Percentiles rank a stretch among this genome's conserved stretches.
phyloP scores from a whole-genome alignment of 2,113 vertebrate genomes.

The Empidonax alnorum region DNA sequence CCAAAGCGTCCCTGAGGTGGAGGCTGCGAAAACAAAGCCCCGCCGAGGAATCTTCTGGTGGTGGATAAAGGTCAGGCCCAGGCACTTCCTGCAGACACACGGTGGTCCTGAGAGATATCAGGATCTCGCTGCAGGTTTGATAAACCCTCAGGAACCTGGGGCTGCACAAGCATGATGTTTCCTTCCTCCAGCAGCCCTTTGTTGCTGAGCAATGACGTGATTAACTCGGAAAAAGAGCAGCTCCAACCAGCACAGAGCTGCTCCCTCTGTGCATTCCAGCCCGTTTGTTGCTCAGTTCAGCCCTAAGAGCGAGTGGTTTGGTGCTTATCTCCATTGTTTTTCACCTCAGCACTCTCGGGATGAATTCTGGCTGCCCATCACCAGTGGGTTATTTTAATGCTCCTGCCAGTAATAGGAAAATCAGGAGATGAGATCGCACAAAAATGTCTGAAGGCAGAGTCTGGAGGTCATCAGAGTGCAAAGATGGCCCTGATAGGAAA shows the following conservation, averaged over 20 bases:
- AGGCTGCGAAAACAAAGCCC: slow-evolving; percentile 43
- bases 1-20: neutral
- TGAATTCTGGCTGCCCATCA: neutral
- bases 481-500: neutral
- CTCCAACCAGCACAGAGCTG: neutral
- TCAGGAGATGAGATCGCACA: neutral
- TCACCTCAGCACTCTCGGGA: neutral
- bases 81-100: slow-evolving; percentile 51
- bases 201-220: neutral
- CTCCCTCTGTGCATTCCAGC: neutral
- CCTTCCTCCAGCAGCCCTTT: slow-evolving; percentile 44
- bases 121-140: slow-evolving; percentile 11
- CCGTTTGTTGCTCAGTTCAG: neutral
- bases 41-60: slow-evolving; percentile 44
- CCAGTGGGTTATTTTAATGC: neutral
- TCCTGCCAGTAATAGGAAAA: neutral
- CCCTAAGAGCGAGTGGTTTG: neutral
- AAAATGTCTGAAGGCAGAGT: neutral
- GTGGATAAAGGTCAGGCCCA: slow-evolving; percentile 51
- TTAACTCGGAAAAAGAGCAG: neutral
- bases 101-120: slow-evolving; percentile 45
- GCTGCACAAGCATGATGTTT: slow-evolving; percentile 5
- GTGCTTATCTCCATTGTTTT: neutral
- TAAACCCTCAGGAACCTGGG: slow-evolving; percentile 16
- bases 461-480: neutral